phyloP scores from a whole-genome alignment of 2,113 vertebrate species.

The Pelmatolapia mariae region DNA sequence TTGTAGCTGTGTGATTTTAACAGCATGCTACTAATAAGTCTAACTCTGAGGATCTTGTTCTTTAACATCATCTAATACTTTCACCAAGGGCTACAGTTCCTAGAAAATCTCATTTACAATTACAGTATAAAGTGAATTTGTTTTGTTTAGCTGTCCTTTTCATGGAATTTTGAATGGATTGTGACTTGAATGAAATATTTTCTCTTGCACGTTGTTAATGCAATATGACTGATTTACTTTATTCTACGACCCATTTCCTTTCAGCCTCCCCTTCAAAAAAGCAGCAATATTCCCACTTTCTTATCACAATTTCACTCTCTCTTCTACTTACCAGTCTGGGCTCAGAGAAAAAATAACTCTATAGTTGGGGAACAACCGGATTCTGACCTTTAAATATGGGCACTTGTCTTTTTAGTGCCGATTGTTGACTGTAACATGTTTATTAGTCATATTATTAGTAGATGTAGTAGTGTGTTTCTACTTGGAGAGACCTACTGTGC shows the following conservation, averaged over 20 bases:
- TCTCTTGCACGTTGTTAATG: conserved; percentile 43
- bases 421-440: not conserved
- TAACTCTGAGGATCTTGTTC: conserved; percentile 9
- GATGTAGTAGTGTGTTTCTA: not conserved
- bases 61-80: conserved; percentile 17
- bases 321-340: conserved; percentile 43
- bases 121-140: not conserved
- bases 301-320: conserved; percentile 28
- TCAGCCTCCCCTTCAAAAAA: conserved; percentile 20
- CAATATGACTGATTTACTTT: conserved; percentile 31
- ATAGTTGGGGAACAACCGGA: not conserved
- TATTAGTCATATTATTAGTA: not conserved
- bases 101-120: not conserved
- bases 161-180: conserved; percentile 20
- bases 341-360: conserved; percentile 28
- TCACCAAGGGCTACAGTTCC: not conserved
- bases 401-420: not conserved
- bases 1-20: conserved; percentile 18
- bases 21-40: not conserved
- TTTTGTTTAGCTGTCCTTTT: not conserved
- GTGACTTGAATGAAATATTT: conserved; percentile 18
- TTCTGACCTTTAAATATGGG: not conserved
- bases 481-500: not conserved
- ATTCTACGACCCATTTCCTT: conserved; percentile 31
- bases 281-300: conserved; percentile 4